phyloP scores from a whole-genome alignment of 2,888 invertebrate species.

The Hydrotaea cyrtoneurina region DNA sequence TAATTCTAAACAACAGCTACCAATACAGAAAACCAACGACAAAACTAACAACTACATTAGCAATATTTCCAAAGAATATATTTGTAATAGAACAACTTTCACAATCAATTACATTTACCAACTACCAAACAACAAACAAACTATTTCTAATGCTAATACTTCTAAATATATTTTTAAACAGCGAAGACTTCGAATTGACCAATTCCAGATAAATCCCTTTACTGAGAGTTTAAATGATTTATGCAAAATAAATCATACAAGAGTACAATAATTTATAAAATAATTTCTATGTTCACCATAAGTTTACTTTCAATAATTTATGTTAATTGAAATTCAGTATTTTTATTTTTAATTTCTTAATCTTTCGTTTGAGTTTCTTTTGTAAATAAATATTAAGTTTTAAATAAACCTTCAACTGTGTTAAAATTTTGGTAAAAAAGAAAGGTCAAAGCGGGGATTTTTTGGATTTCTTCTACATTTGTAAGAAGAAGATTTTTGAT shows the following conservation, averaged over 20 bases:
- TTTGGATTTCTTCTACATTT: no score
- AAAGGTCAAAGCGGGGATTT: no score
- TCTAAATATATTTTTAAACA: background rate
- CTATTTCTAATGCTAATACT: no score
- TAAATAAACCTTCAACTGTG: slow-evolving; percentile 19
- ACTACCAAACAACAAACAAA: background rate
- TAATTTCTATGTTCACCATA: background rate
- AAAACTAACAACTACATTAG: no score
- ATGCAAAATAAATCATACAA: no score
- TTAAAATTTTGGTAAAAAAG: no score
- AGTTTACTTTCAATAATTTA: background rate
- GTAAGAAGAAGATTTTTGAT: no score
- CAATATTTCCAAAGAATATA: no score
- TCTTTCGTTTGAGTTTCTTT: slow-evolving; percentile 40
- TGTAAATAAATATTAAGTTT: slow-evolving; percentile 55
- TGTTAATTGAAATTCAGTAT: background rate
- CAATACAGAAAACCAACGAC: background rate
- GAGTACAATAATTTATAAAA: background rate
- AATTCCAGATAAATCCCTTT: no score
- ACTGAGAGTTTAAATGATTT: no score
- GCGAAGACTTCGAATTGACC: no score
- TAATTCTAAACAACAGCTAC: slow-evolving; percentile 20
- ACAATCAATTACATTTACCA: background rate
- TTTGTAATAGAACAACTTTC: no score
- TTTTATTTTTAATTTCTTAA: background rate